Percentiles rank a stretch among this genome's conserved stretches.
Evolutionary conservation across 1,140 invertebrate species (phyloP).

Genomic region (Tyrophagus putrescentiae): DNA sequence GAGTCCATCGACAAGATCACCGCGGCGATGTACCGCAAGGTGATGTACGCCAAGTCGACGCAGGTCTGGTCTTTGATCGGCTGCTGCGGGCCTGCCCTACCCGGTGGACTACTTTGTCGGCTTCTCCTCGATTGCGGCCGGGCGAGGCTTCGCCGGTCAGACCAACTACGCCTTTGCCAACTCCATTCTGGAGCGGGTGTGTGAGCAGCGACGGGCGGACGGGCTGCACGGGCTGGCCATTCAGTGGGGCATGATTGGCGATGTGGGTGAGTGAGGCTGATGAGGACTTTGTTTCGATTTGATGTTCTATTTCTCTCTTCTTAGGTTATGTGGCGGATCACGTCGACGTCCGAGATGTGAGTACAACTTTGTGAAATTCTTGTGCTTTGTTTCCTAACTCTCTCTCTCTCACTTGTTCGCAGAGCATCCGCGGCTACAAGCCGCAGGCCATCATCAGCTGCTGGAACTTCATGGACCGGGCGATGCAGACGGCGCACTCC

Average conservation of each 20-base stretch:
- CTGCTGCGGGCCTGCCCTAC: conserved; percentile 48
- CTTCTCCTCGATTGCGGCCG: conserved; percentile 87
- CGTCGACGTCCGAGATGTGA: neutral
- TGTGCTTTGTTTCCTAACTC: too few species aligned
- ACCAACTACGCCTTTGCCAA: conserved; percentile 89
- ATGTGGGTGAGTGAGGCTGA: conserved; percentile 68
- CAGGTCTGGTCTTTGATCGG: conserved; percentile 54
- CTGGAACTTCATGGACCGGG: neutral
- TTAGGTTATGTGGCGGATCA: conserved; percentile 1
- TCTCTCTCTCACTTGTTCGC: neutral
- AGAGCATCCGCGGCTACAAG: conserved; percentile 4
- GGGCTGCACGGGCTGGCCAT: conserved; percentile 64
- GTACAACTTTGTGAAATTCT: neutral
- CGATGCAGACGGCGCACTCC: neutral
- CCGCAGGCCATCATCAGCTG: conserved; percentile 5
- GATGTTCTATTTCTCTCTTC: too few species aligned
- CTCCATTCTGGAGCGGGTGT: conserved; percentile 84
- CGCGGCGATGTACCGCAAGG: conserved; percentile 53
- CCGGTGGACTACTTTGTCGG: conserved; percentile 64
- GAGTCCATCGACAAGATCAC: conserved; percentile 74
- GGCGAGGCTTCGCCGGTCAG: conserved; percentile 83
- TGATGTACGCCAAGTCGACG: conserved; percentile 43
- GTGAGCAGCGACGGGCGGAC: conserved; percentile 60
- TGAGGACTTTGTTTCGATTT: too few species aligned
- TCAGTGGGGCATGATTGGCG: conserved; percentile 92